Evolutionary conservation across 2,888 invertebrate genomes (phyloP), one percentile per base, ranked within the genome.

Genomic region (Ashinkailepas kermadecensis): DNA sequence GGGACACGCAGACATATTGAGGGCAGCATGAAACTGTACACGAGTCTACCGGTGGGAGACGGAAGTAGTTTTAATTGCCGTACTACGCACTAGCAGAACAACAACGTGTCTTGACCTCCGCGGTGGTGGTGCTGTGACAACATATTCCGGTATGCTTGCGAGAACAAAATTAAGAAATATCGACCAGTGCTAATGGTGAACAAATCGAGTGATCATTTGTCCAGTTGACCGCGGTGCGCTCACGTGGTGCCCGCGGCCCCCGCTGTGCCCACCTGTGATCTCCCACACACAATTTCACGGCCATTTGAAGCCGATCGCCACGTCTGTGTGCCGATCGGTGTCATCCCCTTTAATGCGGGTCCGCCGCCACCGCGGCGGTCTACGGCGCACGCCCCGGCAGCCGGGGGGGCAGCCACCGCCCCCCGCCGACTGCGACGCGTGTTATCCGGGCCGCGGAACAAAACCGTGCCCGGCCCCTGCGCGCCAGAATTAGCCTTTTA

Each of bases 401-500:
- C 39, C 39, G 70, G 15, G 59, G 12, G 59, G 59, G 59, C 12
- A 59, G 13, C 70, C 12, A 13, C 70, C 39, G 21, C 12, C 70
- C 70, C 12, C 74, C 54, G 54, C 18, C 74, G 39, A 74, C 9
- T 9, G 8, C 21, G 74, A 23, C 74, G 74, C 74, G 74, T 74
- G 74, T 15, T 25, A 74, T 54, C 25, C 39, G 54, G 18, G 4
- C 7, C 6, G 74, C 4, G 12, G 74, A 74, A 74, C 74, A 74
- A 74, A 74, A 74, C 18, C 8, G 54, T 1, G 39, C 25, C 39
- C 12, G 11, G 74, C 54, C 74, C 74, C 74, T 8, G 74, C 18
- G 11, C 74, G 39, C 54, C 74, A 54, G 54, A 74, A 74, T 74
- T 74, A 74, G 74, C 74, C 74, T 74, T 74, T 74, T 74, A 74